phyloP scores from a whole-genome alignment of 2,797 vertebrate genomes.

The Tadarida brasiliensis region DNA sequence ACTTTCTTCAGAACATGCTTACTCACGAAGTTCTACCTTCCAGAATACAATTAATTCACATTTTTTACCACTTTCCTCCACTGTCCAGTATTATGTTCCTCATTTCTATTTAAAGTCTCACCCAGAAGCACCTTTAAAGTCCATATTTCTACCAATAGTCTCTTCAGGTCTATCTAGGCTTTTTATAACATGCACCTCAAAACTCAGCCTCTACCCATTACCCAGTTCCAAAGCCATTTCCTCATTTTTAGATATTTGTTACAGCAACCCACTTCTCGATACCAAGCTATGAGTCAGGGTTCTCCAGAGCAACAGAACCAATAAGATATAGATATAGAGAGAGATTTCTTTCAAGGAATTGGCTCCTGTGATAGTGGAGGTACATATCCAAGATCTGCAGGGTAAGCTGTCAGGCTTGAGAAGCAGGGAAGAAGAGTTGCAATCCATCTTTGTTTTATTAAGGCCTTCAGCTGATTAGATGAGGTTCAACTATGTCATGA shows the following conservation, averaged over 20 bases:
- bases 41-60: background rate
- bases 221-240: background rate
- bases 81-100: background rate
- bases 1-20: background rate
- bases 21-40: background rate
- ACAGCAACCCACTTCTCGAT: background rate
- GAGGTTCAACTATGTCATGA: background rate
- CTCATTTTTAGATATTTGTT: background rate
- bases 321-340: background rate
- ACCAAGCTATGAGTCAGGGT: background rate
- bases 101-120: background rate
- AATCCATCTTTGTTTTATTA: background rate
- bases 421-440: background rate
- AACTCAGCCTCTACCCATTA: background rate
- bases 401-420: background rate
- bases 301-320: conserved; percentile 41
- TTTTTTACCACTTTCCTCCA: background rate
- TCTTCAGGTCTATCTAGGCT: background rate
- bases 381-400: background rate
- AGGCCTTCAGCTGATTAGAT: background rate
- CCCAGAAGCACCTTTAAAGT: background rate
- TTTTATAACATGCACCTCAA: background rate
- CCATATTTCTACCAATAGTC: background rate
- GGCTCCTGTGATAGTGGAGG: background rate
- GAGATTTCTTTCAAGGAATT: background rate